These are phyloP conservation scores for Cricetomys ansorgei DNA, from an alignment of 2,113 vertebrate genomes.

Conservation along the genomic window DNA sequence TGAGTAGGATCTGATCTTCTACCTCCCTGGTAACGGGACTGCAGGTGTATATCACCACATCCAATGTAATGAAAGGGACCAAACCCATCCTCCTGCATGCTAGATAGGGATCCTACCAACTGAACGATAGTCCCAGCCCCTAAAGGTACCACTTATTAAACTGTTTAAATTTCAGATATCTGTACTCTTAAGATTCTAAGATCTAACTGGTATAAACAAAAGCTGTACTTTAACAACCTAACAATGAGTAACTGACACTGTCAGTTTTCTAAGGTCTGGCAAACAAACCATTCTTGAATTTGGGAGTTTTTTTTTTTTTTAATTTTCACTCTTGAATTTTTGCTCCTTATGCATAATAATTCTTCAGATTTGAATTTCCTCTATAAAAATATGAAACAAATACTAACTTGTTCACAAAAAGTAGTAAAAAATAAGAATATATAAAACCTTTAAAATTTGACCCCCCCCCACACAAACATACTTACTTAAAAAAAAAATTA, in stretches of 20 bases:
- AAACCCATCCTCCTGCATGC: neutral
- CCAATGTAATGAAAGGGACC: neutral
- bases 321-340: neutral
- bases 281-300: constrained; percentile 11
- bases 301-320: neutral
- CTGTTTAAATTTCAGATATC: constrained; percentile 47
- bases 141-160: constrained; percentile 3
- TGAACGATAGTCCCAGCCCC: neutral
- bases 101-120: neutral
- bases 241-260: constrained; percentile 17
- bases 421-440: constrained; percentile 16
- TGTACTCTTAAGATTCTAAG: constrained; percentile 33
- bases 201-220: constrained; percentile 15
- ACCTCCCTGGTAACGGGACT: too few species aligned
- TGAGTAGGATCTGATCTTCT: neutral
- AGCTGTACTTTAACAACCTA: constrained; percentile 32
- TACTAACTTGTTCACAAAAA: constrained; percentile 33
- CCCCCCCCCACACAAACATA: neutral
- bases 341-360: constrained; percentile 15
- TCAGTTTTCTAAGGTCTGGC: constrained; percentile 27
- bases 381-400: constrained; percentile 43
- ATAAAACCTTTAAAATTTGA: constrained; percentile 15
- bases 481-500: constrained; percentile 45
- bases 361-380: constrained; percentile 39
- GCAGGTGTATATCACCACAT: neutral